These are phyloP conservation scores for Tapirus terrestris DNA, from an alignment of 2,113 vertebrate species.

Conservation along the genomic window DNA sequence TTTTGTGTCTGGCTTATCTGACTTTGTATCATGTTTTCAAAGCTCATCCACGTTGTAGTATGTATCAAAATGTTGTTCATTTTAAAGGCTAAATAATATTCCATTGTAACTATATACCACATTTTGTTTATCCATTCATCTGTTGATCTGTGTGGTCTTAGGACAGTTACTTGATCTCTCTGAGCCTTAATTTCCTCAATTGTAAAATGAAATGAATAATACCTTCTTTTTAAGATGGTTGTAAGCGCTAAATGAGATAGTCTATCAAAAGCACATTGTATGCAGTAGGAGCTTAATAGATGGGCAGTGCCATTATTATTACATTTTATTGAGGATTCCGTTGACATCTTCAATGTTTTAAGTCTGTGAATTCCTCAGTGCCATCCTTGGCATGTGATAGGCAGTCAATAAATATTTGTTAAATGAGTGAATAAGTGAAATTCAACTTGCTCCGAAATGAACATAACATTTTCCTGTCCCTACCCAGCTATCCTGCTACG, in stretches of 20 bases:
- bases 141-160: neutral
- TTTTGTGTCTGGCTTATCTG: neutral
- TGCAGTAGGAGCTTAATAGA: neutral
- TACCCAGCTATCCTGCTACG: neutral
- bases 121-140: neutral
- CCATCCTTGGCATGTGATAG: neutral
- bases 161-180: neutral
- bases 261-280: neutral
- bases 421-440: neutral
- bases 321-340: neutral
- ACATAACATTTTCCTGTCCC: neutral
- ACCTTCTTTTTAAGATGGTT: neutral
- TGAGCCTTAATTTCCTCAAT: neutral
- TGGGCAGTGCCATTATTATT: neutral
- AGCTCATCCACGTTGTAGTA: neutral
- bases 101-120: neutral
- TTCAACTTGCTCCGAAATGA: neutral
- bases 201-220: neutral
- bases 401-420: neutral
- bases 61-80: neutral
- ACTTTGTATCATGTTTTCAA: neutral
- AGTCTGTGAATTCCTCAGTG: neutral
- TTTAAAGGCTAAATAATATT: constrained; percentile 1
- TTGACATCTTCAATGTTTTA: neutral
- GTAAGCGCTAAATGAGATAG: neutral